Percentiles rank a stretch among this genome's conserved stretches.
These are phyloP conservation scores for Callimorpha dominula DNA, from an alignment of 2,888 invertebrate genomes.

Conservation along the genomic window DNA sequence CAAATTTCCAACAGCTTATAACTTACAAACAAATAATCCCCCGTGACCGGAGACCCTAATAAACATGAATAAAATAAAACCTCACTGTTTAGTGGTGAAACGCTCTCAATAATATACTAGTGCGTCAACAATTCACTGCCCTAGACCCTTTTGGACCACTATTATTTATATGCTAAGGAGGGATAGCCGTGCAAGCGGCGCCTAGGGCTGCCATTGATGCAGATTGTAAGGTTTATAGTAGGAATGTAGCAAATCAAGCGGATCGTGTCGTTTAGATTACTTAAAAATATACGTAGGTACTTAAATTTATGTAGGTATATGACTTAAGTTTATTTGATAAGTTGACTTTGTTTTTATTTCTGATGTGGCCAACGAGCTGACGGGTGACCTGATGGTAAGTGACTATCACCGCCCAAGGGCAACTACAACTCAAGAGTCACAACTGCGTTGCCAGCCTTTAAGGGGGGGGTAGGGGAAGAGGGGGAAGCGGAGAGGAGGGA, in stretches of 20 bases:
- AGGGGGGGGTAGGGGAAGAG: too few species aligned
- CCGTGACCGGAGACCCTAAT: constrained; percentile 47
- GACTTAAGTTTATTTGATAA: too few species aligned
- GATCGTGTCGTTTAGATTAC: too few species aligned
- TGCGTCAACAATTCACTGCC: constrained; percentile 47
- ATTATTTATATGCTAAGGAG: constrained; percentile 66
- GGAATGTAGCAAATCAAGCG: background rate
- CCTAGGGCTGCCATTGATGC: constrained; percentile 27
- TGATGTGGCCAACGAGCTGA: too few species aligned
- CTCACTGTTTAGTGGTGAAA: constrained; percentile 47
- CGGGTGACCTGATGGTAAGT: too few species aligned
- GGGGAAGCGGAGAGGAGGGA: too few species aligned
- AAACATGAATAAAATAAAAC: constrained; percentile 54
- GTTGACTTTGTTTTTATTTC: too few species aligned
- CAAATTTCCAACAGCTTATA: constrained; percentile 47
- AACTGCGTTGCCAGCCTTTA: too few species aligned
- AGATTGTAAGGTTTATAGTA: background rate
- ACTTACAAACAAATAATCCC: constrained; percentile 49
- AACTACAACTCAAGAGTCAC: too few species aligned
- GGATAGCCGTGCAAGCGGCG: constrained; percentile 35
- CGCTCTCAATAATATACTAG: constrained; percentile 48
- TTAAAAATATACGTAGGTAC: too few species aligned
- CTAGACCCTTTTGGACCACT: constrained; percentile 55
- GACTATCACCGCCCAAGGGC: too few species aligned
- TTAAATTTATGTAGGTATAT: too few species aligned